These are phyloP conservation scores for Lasioglossum villosulum DNA, from an alignment of 2,888 invertebrate genomes.

Conservation along the genomic window DNA sequence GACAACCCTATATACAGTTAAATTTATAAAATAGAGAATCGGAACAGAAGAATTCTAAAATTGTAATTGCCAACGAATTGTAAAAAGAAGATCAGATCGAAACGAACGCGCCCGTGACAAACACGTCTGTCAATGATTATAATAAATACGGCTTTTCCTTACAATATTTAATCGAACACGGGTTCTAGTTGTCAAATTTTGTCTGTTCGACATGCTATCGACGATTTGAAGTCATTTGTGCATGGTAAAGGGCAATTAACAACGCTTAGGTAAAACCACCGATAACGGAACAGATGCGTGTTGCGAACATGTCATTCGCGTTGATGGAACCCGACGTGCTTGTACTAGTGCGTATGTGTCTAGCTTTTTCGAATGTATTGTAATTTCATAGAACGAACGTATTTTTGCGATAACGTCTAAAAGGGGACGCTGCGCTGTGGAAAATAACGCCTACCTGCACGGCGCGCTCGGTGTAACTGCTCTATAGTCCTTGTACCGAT, in stretches of 20 bases:
- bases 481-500: background rate
- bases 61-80: too few species aligned
- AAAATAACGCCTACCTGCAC: background rate
- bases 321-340: background rate
- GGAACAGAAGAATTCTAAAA: too few species aligned
- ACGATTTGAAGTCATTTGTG: background rate
- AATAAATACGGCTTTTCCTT: too few species aligned
- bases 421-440: background rate
- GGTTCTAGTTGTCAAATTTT: conserved; percentile 10
- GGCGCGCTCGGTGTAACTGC: background rate
- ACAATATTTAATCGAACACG: too few species aligned
- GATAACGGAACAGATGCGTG: conserved; percentile 1
- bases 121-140: too few species aligned
- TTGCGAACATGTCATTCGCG: background rate
- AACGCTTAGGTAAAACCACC: background rate
- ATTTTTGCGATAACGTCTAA: background rate
- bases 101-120: too few species aligned
- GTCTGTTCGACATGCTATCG: background rate
- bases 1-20: too few species aligned
- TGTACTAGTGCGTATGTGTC: background rate
- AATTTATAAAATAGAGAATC: too few species aligned
- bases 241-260: background rate
- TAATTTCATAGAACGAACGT: background rate
- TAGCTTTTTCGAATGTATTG: background rate
- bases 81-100: too few species aligned